These are phyloP conservation scores for Thryonomys swinderianus DNA, from an alignment of 2,113 vertebrate genomes.

Conservation along the genomic window DNA sequence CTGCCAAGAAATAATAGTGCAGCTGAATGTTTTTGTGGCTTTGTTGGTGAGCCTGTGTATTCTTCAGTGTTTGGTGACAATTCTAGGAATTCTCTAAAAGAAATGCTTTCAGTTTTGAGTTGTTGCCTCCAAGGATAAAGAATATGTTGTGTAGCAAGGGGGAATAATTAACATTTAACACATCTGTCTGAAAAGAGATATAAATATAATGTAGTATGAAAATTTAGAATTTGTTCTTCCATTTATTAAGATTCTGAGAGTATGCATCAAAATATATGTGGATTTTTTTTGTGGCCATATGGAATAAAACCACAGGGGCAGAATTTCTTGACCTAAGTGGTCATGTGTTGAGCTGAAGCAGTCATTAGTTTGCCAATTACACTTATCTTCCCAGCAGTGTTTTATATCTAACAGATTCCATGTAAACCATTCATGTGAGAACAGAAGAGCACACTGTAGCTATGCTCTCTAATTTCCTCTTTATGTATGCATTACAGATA, in stretches of 20 bases:
- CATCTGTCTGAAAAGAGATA: conserved; percentile 57
- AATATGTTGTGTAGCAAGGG: conserved; percentile 5
- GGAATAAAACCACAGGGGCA: conserved; percentile 12
- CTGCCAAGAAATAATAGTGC: conserved; percentile 79
- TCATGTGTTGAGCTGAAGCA: conserved; percentile 1
- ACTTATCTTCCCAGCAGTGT: conserved; percentile 48
- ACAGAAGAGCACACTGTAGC: neutral
- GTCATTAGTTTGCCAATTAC: conserved; percentile 49
- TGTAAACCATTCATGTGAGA: conserved; percentile 48
- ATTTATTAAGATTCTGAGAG: conserved; percentile 16
- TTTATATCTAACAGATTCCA: conserved; percentile 56
- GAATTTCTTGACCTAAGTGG: conserved; percentile 49
- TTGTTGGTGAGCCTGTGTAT: conserved; percentile 59
- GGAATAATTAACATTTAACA: conserved; percentile 44
- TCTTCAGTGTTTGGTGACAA: conserved; percentile 39
- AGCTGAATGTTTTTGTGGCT: conserved; percentile 62
- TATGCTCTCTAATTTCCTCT: conserved; percentile 30
- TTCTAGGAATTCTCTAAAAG: conserved; percentile 51
- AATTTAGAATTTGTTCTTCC: conserved; percentile 52
- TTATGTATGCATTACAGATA: conserved; percentile 43
- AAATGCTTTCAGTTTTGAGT: neutral
- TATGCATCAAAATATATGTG: neutral
- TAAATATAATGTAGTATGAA: conserved; percentile 7
- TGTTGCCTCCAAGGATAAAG: conserved; percentile 33
- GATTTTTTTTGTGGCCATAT: conserved; percentile 4